Evolutionary conservation across 2,113 vertebrate species (phyloP).

Genomic region (Empidonax alnorum): DNA sequence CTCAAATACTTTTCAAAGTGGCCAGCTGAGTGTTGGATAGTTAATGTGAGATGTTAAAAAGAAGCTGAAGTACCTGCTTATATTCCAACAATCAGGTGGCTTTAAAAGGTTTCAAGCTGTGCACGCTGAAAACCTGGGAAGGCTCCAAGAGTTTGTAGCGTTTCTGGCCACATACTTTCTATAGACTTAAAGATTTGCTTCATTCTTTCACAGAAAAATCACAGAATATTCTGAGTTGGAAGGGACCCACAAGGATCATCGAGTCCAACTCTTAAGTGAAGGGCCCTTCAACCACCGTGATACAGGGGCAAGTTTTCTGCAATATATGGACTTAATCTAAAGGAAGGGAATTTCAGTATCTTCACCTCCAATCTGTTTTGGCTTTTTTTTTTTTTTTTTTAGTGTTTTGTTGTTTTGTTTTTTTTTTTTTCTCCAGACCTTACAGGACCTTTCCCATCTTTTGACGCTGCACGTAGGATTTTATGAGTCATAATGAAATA

Average conservation of each 20-base stretch:
- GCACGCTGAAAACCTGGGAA: background rate
- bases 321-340: background rate
- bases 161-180: background rate
- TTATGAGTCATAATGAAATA: background rate
- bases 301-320: background rate
- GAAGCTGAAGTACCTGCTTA: background rate
- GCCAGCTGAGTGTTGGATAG: background rate
- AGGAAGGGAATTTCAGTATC: background rate
- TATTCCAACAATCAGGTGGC: background rate
- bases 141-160: background rate
- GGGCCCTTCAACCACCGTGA: background rate
- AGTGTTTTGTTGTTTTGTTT: background rate
- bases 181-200: background rate
- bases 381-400: background rate
- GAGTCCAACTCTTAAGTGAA: background rate
- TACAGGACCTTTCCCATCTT: background rate
- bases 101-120: slow-evolving; percentile 24
- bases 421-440: background rate
- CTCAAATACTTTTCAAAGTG: background rate
- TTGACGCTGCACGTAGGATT: background rate
- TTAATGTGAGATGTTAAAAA: background rate
- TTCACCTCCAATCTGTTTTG: background rate
- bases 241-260: background rate
- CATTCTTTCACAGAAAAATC: background rate
- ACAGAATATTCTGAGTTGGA: background rate